These are phyloP conservation scores for Rhabdomys pumilio DNA, from an alignment of 2,797 vertebrate species.

Conservation along the genomic window DNA sequence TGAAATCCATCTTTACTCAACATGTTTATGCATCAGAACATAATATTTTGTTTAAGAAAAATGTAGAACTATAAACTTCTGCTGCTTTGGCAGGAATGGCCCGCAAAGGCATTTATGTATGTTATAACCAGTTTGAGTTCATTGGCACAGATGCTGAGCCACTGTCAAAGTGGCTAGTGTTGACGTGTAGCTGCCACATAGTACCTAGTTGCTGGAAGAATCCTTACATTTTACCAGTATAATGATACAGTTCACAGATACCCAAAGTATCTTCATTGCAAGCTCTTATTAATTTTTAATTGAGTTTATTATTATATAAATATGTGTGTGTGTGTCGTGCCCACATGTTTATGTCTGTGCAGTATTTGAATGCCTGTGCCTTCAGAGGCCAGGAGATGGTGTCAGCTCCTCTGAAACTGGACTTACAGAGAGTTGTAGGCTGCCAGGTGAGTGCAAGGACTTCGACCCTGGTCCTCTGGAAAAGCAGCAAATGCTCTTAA, in stretches of 20 bases:
- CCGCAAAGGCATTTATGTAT: constrained; percentile 56
- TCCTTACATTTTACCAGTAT: constrained; percentile 70
- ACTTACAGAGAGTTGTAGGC: neutral
- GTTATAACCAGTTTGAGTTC: constrained; percentile 56
- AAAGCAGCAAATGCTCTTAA: neutral
- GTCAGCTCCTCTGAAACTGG: neutral
- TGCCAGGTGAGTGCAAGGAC: neutral
- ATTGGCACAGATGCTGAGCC: constrained; percentile 65
- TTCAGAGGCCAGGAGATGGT: neutral
- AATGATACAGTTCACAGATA: constrained; percentile 57
- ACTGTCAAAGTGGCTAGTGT: constrained; percentile 65
- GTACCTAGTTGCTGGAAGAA: constrained; percentile 58
- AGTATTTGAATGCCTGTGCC: neutral
- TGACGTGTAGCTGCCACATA: neutral
- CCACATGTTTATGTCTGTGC: neutral
- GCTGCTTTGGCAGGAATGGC: constrained; percentile 50
- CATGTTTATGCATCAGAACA: constrained; percentile 5
- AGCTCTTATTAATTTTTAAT: neutral
- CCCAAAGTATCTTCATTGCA: constrained; percentile 61
- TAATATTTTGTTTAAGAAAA: constrained; percentile 66
- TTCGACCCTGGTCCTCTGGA: neutral
- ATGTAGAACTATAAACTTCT: constrained; percentile 43
- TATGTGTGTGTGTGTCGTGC: neutral
- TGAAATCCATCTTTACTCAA: constrained; percentile 51
- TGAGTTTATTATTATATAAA: neutral